Conservation (phyloP, 2,797 vertebrate species). For the Mormyrops attenuatus region DNA sequence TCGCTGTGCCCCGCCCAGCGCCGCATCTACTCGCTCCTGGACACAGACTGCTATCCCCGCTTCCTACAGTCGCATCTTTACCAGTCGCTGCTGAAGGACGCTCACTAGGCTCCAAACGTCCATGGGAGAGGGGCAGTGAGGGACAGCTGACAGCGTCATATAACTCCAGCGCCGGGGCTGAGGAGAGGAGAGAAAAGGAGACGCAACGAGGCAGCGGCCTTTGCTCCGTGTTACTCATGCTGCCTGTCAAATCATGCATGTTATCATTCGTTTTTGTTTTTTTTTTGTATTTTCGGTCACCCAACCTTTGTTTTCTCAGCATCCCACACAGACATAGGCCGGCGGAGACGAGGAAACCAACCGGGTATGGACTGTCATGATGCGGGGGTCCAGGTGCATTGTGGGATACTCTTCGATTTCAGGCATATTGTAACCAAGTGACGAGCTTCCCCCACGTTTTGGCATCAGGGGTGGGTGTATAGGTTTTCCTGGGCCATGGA, state of each 20-base stretch:
- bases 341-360: neutral
- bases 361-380: neutral
- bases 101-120: constrained; percentile 31
- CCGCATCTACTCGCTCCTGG: constrained; percentile 69
- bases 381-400: neutral
- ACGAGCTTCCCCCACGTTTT: neutral
- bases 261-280: neutral
- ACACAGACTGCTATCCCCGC: constrained; percentile 71
- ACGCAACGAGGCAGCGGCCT: neutral
- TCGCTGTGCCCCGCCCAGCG: constrained; percentile 66
- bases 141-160: neutral
- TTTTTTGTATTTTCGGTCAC: neutral
- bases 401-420: neutral
- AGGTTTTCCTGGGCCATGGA: neutral
- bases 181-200: neutral
- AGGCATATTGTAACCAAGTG: neutral
- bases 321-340: neutral
- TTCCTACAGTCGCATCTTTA: constrained; percentile 72
- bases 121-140: neutral
- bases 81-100: constrained; percentile 49
- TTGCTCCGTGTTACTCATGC: neutral
- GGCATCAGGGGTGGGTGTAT: neutral
- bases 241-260: neutral
- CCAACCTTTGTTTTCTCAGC: neutral
- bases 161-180: neutral